Base-by-base conservation (phyloP, 1,140 invertebrate species). In the Drosophila insularis region DNA sequence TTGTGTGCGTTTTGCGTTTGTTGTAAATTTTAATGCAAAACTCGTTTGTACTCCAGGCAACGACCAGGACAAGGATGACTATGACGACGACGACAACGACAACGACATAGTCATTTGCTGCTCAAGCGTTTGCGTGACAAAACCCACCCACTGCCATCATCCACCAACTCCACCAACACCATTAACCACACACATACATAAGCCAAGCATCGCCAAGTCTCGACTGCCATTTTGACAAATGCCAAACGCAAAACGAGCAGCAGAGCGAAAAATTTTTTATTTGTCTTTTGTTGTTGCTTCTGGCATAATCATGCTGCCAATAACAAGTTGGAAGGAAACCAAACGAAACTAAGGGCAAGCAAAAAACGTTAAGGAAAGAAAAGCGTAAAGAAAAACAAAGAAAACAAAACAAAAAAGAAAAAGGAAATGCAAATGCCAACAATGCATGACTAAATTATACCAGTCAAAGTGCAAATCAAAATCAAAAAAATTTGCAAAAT, bases 1-100 rank as follows among this genome's bases (percentile, higher is more conserved):
- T 72, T 35, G 65, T 84, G 76, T 71, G 75, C 61, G 63, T 74
- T 59, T 50, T 74, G 63, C 56, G 71, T 32, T 53, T 75, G 81
- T 80, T 84, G 81, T 80, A 80, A 68, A 84, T 70, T 84, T 80
- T 84, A 80, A 84, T 84, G 77, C 80, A 80, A 84, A 81, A 81
- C 79, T 81, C 79, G 78, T 81, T 81, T 81, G 73, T 77, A 62
- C 68, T 70, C 74, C 58, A 37, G 63, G 43, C 63, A 73, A 62
- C 66, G 53, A 50, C 43, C 43, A 50, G 43, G 43, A 54, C 4
- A 43, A 43, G 61, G 59, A 50, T 60, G 14, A 65, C n/a, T 17
- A 46, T 17, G 59, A 35, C 59, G 32, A 67, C 71, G 65, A 78
- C 67, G 14, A 65, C n/a, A 4, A 50, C 10, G 60, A 37, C 60